These are phyloP conservation scores for Hirudinaria manillensis DNA, from an alignment of 2,888 invertebrate genomes.

Conservation along the genomic window DNA sequence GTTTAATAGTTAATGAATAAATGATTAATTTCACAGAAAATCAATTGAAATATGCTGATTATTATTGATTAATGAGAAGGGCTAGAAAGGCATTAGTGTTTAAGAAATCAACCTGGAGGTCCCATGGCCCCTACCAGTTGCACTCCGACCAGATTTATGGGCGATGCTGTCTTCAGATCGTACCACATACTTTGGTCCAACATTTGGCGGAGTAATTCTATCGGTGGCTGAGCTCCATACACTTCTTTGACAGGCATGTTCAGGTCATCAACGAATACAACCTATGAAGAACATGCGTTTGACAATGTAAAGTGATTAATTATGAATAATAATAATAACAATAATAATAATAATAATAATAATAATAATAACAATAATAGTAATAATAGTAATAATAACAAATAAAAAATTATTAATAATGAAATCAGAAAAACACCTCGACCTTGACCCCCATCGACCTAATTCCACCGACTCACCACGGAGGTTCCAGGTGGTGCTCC, in stretches of 20 bases:
- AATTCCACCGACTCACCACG: neutral
- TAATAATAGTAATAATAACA: too few relatives aligned
- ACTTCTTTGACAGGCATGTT: slow-evolving; percentile 84
- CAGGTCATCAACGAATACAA: slow-evolving; percentile 91
- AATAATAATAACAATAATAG: too few relatives aligned
- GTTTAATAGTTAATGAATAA: neutral
- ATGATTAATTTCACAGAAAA: neutral
- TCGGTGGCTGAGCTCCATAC: slow-evolving; percentile 89
- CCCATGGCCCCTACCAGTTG: slow-evolving; percentile 55
- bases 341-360: neutral
- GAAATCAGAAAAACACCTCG: too few relatives aligned
- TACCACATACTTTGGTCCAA: slow-evolving; percentile 54
- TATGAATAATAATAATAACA: neutral
- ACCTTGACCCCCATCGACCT: too few relatives aligned
- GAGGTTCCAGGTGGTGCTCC: slow-evolving; percentile 86
- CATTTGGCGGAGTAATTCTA: slow-evolving; percentile 68
- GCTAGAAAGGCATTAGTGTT: too few relatives aligned
- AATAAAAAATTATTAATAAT: too few relatives aligned
- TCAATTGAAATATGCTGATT: too few relatives aligned
- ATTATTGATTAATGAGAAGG: too few relatives aligned
- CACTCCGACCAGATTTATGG: slow-evolving; percentile 53
- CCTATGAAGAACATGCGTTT: slow-evolving; percentile 52
- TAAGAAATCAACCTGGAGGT: slow-evolving; percentile 56
- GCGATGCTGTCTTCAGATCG: slow-evolving; percentile 53
- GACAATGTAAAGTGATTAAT: neutral